Percentiles rank a stretch among this genome's conserved stretches.
phyloP scores from a whole-genome alignment of 1,140 invertebrate species.

The Formica exsecta region DNA sequence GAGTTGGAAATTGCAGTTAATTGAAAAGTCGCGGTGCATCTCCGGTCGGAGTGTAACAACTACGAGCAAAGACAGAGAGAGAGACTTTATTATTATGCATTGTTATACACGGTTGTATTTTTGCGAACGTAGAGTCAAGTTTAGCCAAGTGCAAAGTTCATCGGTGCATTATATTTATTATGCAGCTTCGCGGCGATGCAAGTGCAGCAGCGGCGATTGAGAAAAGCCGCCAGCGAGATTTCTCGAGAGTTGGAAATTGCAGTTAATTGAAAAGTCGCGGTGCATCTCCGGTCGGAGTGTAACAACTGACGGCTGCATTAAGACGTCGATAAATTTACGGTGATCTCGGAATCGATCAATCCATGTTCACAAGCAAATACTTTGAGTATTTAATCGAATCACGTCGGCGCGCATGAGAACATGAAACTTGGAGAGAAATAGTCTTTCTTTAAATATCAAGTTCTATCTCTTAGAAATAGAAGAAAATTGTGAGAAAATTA shows the following conservation, averaged over 20 bases:
- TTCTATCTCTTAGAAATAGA: not conserved
- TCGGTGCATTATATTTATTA: slow-evolving; percentile 1
- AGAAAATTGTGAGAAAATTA: not conserved
- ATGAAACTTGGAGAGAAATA: not conserved
- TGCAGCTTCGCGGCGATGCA: not conserved
- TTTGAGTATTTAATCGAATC: not conserved
- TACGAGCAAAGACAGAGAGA: not conserved
- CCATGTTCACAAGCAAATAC: not conserved
- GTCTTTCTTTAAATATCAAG: not conserved
- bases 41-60: not conserved
- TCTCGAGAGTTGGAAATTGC: slow-evolving; percentile 52
- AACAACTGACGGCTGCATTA: slow-evolving; percentile 38
- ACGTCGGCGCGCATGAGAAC: not conserved
- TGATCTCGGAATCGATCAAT: not conserved
- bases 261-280: slow-evolving; percentile 68
- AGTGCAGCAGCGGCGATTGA: not conserved
- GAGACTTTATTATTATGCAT: not conserved
- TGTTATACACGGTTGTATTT: too few species aligned
- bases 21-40: slow-evolving; percentile 65
- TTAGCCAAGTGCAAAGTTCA: slow-evolving; percentile 10
- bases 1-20: slow-evolving; percentile 64
- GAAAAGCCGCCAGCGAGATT: not conserved
- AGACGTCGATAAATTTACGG: slow-evolving; percentile 32
- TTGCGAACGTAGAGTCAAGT: not conserved
- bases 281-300: slow-evolving; percentile 14